Evolutionary conservation across 2,888 invertebrate genomes (phyloP).

Genomic region (Azorinus chamasolen): DNA sequence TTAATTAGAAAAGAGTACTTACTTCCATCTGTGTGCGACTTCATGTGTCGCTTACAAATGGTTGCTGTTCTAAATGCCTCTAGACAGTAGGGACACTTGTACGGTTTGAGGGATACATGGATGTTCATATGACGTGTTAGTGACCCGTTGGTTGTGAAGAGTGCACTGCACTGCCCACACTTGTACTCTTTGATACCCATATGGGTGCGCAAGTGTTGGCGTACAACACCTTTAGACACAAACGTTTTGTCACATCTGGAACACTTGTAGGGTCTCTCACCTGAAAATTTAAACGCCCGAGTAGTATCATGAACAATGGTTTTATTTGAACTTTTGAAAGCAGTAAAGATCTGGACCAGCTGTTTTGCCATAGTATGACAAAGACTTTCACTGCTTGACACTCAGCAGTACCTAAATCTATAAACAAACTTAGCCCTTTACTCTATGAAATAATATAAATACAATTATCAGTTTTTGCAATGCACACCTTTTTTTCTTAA

Average conservation of each 20-base stretch:
- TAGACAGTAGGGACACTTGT: constrained; percentile 78
- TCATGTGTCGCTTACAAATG: constrained; percentile 72
- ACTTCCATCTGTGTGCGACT: constrained; percentile 59
- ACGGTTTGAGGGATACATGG: constrained; percentile 73
- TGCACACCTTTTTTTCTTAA: too few species aligned
- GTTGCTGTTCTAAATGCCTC: constrained; percentile 75
- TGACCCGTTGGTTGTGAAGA: constrained; percentile 83
- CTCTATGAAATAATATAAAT: too few species aligned
- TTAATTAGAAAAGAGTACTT: too few species aligned
- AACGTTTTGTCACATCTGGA: constrained; percentile 73
- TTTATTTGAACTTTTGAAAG: too few species aligned
- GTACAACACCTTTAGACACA: constrained; percentile 80
- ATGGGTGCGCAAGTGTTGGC: constrained; percentile 83
- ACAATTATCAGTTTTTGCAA: too few species aligned
- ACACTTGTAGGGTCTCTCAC: constrained; percentile 86
- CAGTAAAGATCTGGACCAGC: too few species aligned
- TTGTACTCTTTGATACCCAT: constrained; percentile 77
- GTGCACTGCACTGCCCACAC: constrained; percentile 78
- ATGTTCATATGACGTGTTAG: constrained; percentile 83
- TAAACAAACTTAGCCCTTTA: too few species aligned
- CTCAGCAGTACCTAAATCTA: too few species aligned
- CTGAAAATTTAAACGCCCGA: constrained; percentile 80
- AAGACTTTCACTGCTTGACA: too few species aligned
- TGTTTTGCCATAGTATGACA: neutral
- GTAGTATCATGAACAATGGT: neutral